Evolutionary conservation across 1,140 invertebrate genomes (phyloP), one percentile per base, ranked within the genome.

Genomic region (Lasioglossum albipes): DNA sequence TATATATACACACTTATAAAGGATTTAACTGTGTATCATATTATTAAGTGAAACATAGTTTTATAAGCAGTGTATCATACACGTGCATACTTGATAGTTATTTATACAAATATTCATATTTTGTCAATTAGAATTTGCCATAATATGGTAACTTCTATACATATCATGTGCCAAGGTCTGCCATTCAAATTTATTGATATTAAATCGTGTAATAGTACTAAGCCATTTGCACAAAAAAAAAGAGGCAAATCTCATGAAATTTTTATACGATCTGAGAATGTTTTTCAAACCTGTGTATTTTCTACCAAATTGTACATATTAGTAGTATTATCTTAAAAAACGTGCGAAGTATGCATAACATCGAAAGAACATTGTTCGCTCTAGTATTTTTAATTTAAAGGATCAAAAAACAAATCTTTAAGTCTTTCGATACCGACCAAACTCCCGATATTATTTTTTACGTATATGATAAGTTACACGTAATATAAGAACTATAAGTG

Each of bases 281-380:
- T 76, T 57, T n/a, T 77, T 70, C 18, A 42, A 22, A 22, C 16
- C 61, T 62, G n/a, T 65, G 64, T 62, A 64, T 73, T 59, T 75
- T 83, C 65, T 70, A 70, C 42, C 69, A 81, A 81, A 65, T 71
- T 85, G 62, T 82, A 75, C 31, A 84, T 82, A 85, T 18, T 67
- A 49, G 13, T 54, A 74, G 18, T 81, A 81, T 36, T 75, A 45
- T 36, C 45, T 12, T 70, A 36, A 54, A 70, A 54, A 36, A 54
- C 42, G 20, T 54, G 12, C 36, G 27, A 36, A n/a, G 7, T 22
- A 64, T 18, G 12, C 18, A 61, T 42, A 45, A 45, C 6, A 67
- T 7, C 31, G 10, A 41, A 42, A 41, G 2, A 71, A 45, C n/a
- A n/a, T 9, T 62, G 42, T 52, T 52, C 52, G 4, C 36, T 22